A percentile compares a stretch with the other conserved stretches of the same genome.
phyloP scores from a whole-genome alignment of 2,113 vertebrate genomes.

The Petroica traversi region DNA sequence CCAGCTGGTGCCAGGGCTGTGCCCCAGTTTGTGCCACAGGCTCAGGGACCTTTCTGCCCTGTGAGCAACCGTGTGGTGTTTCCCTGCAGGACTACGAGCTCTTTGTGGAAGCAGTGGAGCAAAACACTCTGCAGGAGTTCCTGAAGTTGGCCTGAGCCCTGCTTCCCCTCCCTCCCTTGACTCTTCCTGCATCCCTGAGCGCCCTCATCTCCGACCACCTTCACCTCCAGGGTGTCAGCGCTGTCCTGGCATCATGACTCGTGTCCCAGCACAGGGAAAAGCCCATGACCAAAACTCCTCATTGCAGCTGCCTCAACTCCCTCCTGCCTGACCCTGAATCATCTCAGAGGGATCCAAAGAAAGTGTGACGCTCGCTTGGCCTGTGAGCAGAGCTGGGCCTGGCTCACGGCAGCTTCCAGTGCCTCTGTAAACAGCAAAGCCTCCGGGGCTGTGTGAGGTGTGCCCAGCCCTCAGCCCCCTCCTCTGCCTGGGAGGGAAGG shows the following conservation, averaged over 20 bases:
- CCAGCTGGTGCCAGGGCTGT: background rate
- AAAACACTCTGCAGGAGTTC: slow-evolving; percentile 88
- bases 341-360: slow-evolving; percentile 50
- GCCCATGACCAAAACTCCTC: slow-evolving; percentile 77
- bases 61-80: rapidly evolving
- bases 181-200: slow-evolving; percentile 59
- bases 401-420: slow-evolving; percentile 48
- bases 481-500: slow-evolving; percentile 9
- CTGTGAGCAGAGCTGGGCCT: slow-evolving; percentile 29
- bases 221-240: slow-evolving; percentile 58
- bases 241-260: background rate
- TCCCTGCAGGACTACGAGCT: slow-evolving; percentile 86
- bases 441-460: background rate
- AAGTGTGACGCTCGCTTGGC: background rate
- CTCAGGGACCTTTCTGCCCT: background rate
- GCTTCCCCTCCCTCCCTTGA: background rate
- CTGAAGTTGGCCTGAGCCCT: slow-evolving; percentile 88
- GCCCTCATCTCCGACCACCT: slow-evolving; percentile 33
- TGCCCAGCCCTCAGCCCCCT: background rate
- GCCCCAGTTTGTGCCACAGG: background rate
- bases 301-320: slow-evolving; percentile 29
- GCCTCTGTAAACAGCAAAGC: slow-evolving; percentile 62
- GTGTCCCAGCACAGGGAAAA: slow-evolving; percentile 1
- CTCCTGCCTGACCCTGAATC: slow-evolving; percentile 1
- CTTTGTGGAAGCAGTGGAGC: slow-evolving; percentile 92